phyloP scores from a whole-genome alignment of 2,797 vertebrate species.

The Anniella stebbinsi region DNA sequence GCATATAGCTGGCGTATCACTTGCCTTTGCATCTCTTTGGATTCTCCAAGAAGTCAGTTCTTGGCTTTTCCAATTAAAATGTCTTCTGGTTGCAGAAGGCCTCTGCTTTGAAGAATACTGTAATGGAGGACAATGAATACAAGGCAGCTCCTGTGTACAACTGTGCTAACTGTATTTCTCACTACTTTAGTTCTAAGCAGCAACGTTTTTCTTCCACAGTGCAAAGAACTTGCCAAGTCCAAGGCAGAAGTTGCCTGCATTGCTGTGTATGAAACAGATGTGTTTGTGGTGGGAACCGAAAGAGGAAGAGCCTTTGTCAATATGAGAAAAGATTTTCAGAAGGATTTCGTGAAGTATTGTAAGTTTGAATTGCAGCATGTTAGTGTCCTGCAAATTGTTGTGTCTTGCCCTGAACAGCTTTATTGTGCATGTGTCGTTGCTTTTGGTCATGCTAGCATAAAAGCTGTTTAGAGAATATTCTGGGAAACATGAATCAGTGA shows the following conservation, averaged over 20 bases:
- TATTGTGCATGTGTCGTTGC: not conserved
- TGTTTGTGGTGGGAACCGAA: slow-evolving; percentile 83
- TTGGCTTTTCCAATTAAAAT: not conserved
- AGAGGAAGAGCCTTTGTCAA: slow-evolving; percentile 83
- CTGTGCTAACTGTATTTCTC: slow-evolving; percentile 16
- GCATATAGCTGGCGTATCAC: not conserved
- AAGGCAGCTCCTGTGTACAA: not conserved
- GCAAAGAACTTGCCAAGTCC: slow-evolving; percentile 83
- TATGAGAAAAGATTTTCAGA: slow-evolving; percentile 82
- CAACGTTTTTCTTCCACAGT: slow-evolving; percentile 70
- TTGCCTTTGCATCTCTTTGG: not conserved
- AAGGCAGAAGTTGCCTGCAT: slow-evolving; percentile 86
- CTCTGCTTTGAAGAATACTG: not conserved
- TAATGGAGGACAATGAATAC: not conserved
- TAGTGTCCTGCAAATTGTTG: not conserved
- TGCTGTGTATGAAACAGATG: slow-evolving; percentile 81
- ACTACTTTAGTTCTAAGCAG: slow-evolving; percentile 22
- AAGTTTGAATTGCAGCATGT: slow-evolving; percentile 64
- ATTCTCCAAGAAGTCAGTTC: not conserved
- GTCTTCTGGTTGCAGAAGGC: not conserved
- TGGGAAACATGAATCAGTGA: not conserved
- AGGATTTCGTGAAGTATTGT: slow-evolving; percentile 85
- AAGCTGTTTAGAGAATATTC: not conserved
- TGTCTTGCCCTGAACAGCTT: too few relatives aligned
- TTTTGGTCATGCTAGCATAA: not conserved